These are phyloP conservation scores for Rhyacophila evoluta DNA, from an alignment of 2,888 invertebrate species.

Conservation along the genomic window DNA sequence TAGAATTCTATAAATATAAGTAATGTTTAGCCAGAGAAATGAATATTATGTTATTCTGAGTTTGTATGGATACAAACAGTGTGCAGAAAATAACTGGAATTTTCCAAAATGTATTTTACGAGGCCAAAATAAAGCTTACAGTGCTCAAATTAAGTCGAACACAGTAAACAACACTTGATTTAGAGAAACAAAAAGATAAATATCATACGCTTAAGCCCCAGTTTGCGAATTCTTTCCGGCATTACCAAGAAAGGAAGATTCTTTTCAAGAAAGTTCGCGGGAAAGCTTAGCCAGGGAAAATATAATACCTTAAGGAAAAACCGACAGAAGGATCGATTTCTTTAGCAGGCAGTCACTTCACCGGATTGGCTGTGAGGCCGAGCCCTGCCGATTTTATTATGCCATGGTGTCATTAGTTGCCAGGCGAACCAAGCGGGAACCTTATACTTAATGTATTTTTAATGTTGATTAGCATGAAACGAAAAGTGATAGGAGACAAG, in stretches of 20 bases:
- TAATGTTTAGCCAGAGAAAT: too few species aligned
- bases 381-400: slow-evolving; percentile 35
- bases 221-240: neutral
- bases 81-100: too few species aligned
- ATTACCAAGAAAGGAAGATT: neutral
- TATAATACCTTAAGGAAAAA: slow-evolving; percentile 8
- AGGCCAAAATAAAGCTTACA: too few species aligned
- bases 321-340: slow-evolving; percentile 1
- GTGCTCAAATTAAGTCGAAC: neutral
- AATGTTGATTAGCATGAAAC: slow-evolving; percentile 52
- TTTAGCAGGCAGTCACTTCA: slow-evolving; percentile 15
- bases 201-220: neutral
- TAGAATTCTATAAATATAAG: too few species aligned
- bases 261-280: neutral
- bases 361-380: slow-evolving; percentile 19
- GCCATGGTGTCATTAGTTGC: slow-evolving; percentile 44
- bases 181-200: slow-evolving; percentile 1
- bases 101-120: too few species aligned
- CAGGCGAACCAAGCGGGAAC: slow-evolving; percentile 33
- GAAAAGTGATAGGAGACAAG: slow-evolving; percentile 46
- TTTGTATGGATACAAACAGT: too few species aligned
- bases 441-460: slow-evolving; percentile 51
- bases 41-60: too few species aligned
- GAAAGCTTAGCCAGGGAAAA: neutral
- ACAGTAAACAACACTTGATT: neutral